Evolutionary conservation across 1,140 invertebrate species (phyloP).

Genomic region (Diachasma alloeum): DNA sequence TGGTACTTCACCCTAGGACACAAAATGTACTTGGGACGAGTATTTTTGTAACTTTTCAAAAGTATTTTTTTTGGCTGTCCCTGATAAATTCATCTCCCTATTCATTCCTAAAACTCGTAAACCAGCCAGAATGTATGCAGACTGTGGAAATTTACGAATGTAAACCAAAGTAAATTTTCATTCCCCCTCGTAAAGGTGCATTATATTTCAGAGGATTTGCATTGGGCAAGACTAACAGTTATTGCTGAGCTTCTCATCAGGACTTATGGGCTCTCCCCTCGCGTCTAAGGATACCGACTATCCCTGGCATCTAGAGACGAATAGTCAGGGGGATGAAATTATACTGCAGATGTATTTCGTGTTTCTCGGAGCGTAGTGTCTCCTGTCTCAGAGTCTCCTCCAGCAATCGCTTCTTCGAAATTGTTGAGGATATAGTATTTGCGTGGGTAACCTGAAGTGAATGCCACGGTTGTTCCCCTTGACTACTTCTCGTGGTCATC

Average conservation of each 20-base stretch:
- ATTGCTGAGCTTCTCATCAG: conserved; percentile 31
- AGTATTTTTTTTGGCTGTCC: too few species aligned
- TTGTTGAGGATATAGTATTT: conserved; percentile 30
- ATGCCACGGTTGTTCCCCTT: background rate
- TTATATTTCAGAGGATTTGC: conserved; percentile 30
- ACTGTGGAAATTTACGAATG: conserved; percentile 26
- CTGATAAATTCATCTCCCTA: background rate
- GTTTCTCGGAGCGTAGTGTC: conserved; percentile 14
- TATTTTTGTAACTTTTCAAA: too few species aligned
- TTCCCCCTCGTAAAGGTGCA: conserved; percentile 14
- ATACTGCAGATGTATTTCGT: conserved; percentile 30
- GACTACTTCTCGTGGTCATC: conserved; percentile 31
- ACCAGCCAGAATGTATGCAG: conserved; percentile 22
- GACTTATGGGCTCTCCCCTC: conserved; percentile 26
- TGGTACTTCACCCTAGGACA: too few species aligned
- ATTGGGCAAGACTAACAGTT: conserved; percentile 31
- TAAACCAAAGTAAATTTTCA: conserved; percentile 30
- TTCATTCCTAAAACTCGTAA: conserved; percentile 2
- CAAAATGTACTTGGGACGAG: too few species aligned
- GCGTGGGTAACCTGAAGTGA: background rate
- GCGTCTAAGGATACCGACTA: background rate
- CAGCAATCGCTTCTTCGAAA: conserved; percentile 18
- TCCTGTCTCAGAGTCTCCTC: background rate
- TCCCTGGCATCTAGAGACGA: conserved; percentile 23
- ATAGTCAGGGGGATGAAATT: conserved; percentile 31